Percentiles rank a stretch among this genome's conserved stretches.
These are phyloP conservation scores for Apotomis capreana DNA, from an alignment of 2,888 invertebrate genomes.

Conservation along the genomic window DNA sequence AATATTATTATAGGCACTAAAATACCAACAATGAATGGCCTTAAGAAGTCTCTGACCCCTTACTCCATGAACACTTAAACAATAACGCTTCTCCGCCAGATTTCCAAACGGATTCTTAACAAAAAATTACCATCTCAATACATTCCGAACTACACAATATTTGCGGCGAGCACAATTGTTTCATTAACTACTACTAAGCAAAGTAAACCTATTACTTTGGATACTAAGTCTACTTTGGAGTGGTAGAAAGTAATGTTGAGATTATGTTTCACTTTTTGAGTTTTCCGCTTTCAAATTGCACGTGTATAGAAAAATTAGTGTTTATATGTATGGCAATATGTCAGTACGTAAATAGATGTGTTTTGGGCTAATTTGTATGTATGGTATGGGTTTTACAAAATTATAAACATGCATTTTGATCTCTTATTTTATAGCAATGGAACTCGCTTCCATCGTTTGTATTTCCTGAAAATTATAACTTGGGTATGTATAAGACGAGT, in stretches of 20 bases:
- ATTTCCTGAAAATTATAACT: no score
- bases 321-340: no score
- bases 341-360: no score
- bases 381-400: no score
- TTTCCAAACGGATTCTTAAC: conserved; percentile 44
- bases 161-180: conserved; percentile 25
- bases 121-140: conserved; percentile 48
- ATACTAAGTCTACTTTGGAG: background rate
- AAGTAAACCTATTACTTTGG: background rate
- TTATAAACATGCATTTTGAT: no score
- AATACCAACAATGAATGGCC: no score
- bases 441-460: no score
- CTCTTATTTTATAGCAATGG: no score
- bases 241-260: background rate
- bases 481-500: no score
- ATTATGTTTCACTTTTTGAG: conserved; percentile 8
- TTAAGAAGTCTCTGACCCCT: conserved; percentile 11
- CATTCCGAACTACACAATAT: conserved; percentile 43
- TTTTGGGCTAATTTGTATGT: no score
- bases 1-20: no score
- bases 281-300: conserved; percentile 19
- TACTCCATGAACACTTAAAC: conserved; percentile 32
- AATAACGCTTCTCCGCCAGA: conserved; percentile 30
- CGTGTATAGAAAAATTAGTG: no score
- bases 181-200: background rate